Base-by-base conservation (phyloP, 2,113 vertebrate genomes). In the Anser brachyrhynchus region DNA sequence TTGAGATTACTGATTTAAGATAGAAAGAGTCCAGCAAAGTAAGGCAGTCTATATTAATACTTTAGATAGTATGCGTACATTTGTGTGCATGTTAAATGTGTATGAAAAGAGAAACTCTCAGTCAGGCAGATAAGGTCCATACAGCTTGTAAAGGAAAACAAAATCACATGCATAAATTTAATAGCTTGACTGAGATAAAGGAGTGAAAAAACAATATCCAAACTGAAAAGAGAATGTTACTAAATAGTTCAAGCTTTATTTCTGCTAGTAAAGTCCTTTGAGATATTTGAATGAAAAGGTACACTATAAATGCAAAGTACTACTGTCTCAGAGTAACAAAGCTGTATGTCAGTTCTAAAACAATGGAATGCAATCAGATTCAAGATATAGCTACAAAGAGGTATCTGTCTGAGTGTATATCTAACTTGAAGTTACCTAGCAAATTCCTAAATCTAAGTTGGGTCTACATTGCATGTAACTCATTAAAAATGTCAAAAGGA, bases 1-100 rank as follows among this genome's bases (percentile, higher is more conserved):
- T 74, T 75, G 17, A 96, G 59, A 67, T 85, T 82, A 92, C 65
- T 93, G 71, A 91, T 95, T 92, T 96, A 91, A 70, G 22, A 74
- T 51, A 8, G 54, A 95, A 78, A 43, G 11, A 87, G 7, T 61
- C 21, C 10, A 73, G 11, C 13, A 52, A 10, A 59, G 20, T 67
- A 23, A 73, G 52, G 52, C 67, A 57, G 16, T 17, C 35, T 41
- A 39, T 35, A 80, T 21, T 6, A 3, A 1, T 49, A 57, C 37
- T 83, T 86, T 44, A 69, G 11, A 17, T 37, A 69, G 16, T 22
- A 37, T 37, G 1, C 21, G 26, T 78, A 8, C 7, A 74, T 75
- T 72, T 72, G 2, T 69, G 26, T 44, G 25, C 19, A 61, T 66
- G 44, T 14, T 41, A 49, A 22, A 37, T 65, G 11, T 65, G 25